Base-by-base conservation (phyloP, 2,113 vertebrate species). In the Talpa occidentalis region DNA sequence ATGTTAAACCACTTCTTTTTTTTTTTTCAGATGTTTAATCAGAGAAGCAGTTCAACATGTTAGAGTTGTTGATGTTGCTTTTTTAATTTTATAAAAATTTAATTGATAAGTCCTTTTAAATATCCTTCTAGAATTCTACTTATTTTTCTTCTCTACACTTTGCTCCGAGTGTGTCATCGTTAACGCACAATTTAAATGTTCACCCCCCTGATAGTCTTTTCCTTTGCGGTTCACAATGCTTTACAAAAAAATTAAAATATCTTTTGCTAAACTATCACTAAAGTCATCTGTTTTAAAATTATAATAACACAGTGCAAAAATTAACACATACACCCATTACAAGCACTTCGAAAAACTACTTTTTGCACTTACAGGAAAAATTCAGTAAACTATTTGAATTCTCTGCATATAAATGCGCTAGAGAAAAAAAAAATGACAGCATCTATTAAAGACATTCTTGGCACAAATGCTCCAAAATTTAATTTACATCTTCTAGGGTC, bases 361-460 rank as follows among this genome's bases (percentile, higher is more conserved):
- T 54, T 94, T 89, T 70, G 6, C 10, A 87, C 9, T 69, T 88
- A 62, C 26, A 67, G 30, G 2, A 22, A 93, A 81, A 14, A 78
- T 66, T 47, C 44, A 49, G 28, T 56, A 92, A 96, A 81, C 62
- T 37, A 84, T 88, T 47, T 90, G 26, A 79, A 88, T 79, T 86
- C 17, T 77, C n/a, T 37, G 2, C 21, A 56, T 66, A 81, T 81
- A 93, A 91, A 32, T 37, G 30, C 76, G 26, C 21, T 30, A 79
- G 44, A 11, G 17, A 66, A 84, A 73, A 66, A 84, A 73, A 84
- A 84, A 62, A 37, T 42, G 1, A 40, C 4, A 85, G 47, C 2
- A 88, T 62, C 0, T 12, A 69, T 42, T 49, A 88, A 95, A 96
- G 2, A n/a, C 56, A 88, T 88, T 88, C 1, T 90, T 94, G 54